Base-by-base conservation (phyloP, 1,140 invertebrate genomes). In the Leptonema lineaticorne region DNA sequence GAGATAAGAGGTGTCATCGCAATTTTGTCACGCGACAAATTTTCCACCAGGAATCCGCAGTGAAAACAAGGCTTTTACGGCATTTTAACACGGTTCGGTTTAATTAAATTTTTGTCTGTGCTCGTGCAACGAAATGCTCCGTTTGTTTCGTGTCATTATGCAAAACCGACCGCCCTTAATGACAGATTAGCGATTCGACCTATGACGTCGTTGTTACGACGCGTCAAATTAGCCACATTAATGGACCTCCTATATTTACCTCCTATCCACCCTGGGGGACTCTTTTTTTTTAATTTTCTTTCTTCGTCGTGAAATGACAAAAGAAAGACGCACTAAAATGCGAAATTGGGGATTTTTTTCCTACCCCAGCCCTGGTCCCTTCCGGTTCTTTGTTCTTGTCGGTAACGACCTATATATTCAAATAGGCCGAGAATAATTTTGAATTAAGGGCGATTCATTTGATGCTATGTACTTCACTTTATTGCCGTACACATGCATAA, bases 141-240 rank as follows among this genome's bases (percentile, higher is more conserved):
- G n/a, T n/a, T n/a, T n/a, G 18, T 30, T 18, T 11, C 57, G 57
- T 11, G 57, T 28, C 57, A 22, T 59, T 59, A 59, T 59, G 57
- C 57, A 59, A 59, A 59, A 41, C 20, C 20, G 48, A 8, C 20
- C 48, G 20, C n/a, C 20, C 57, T n/a, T 59, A 59, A 59, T 33
- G 57, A 59, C 28, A 28, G 28, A 59, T 59, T 24, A 16, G 28
- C 26, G 16, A 41, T 16, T 9, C 37, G 37, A 41, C 37, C 37
- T 41, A 16, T 37, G 48, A 18, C 48, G 24, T 9, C 48, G 22
- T 27, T 41, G 37, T 37, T 14, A 18, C 48, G 24, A 9, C 48
- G 22, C 20, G 48, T 53, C 18, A 16, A 41, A 41, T 41, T 41
- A 41, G 37, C 37, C 11, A 16, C 11, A 9, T 9, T 41, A 41